A percentile compares a stretch with the other conserved stretches of the same genome.
phyloP scores from a whole-genome alignment of 2,113 vertebrate species.

The Nanger granti region DNA sequence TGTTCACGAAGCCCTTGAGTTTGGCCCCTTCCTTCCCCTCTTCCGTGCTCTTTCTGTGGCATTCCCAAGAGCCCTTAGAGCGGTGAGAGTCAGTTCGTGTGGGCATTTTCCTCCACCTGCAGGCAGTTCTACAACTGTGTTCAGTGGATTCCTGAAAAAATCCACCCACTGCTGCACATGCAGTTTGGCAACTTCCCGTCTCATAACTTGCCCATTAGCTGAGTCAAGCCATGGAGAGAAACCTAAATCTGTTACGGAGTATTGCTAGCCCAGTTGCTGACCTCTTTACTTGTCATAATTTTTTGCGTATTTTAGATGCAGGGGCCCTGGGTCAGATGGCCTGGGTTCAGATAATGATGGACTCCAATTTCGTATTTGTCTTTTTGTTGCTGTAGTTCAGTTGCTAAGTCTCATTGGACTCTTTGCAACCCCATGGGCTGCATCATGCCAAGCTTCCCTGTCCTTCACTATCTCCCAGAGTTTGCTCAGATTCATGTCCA shows the following conservation, averaged over 20 bases:
- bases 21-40: neutral
- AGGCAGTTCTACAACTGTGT: neutral
- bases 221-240: neutral
- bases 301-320: neutral
- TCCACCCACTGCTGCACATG: too few relatives aligned
- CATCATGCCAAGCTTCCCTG: neutral
- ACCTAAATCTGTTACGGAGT: neutral
- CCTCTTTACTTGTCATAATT: neutral
- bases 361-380: neutral
- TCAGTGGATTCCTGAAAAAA: too few relatives aligned
- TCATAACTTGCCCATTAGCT: neutral
- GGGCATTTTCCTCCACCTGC: neutral
- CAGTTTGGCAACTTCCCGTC: accelerated
- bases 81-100: neutral
- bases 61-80: neutral
- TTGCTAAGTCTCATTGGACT: neutral
- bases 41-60: too few relatives aligned
- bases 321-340: neutral
- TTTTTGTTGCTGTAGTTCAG: neutral
- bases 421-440: neutral
- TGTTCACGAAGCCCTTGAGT: neutral
- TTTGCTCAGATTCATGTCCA: neutral
- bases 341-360: neutral
- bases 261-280: neutral
- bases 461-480: neutral